These are phyloP conservation scores for Xestoiulus laeticollis DNA, from an alignment of 2,888 invertebrate genomes.

Conservation along the genomic window DNA sequence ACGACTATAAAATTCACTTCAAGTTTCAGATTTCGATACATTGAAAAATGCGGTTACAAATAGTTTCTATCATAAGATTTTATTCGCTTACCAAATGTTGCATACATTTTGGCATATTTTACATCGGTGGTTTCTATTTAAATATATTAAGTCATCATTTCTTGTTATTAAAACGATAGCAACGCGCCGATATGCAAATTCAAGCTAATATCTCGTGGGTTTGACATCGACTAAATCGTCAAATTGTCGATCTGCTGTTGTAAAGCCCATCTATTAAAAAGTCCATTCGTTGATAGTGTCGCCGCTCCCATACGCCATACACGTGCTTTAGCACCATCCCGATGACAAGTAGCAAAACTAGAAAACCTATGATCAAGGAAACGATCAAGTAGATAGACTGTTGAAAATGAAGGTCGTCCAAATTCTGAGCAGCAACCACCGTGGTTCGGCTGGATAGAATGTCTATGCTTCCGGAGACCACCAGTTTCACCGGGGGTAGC, in stretches of 20 bases:
- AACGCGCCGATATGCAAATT: neutral
- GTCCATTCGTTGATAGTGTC: slow-evolving; percentile 88
- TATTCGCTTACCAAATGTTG: neutral
- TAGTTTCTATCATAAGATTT: neutral
- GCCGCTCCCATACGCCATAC: slow-evolving; percentile 84
- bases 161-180: neutral
- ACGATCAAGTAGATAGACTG: slow-evolving; percentile 68
- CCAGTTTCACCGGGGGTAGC: neutral
- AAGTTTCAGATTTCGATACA: neutral
- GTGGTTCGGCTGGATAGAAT: neutral
- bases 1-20: no score
- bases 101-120: neutral
- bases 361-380: slow-evolving; percentile 69
- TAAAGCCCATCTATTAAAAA: slow-evolving; percentile 90
- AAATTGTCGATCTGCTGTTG: slow-evolving; percentile 40
- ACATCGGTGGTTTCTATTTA: neutral
- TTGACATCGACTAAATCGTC: neutral
- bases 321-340: slow-evolving; percentile 73
- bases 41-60: neutral
- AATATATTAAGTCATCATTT: neutral
- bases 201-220: neutral
- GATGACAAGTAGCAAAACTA: slow-evolving; percentile 57
- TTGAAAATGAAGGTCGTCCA: slow-evolving; percentile 2
- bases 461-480: neutral
- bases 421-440: neutral